Base-by-base conservation (phyloP, 2,888 invertebrate species). In the Endotricha flammealis region DNA sequence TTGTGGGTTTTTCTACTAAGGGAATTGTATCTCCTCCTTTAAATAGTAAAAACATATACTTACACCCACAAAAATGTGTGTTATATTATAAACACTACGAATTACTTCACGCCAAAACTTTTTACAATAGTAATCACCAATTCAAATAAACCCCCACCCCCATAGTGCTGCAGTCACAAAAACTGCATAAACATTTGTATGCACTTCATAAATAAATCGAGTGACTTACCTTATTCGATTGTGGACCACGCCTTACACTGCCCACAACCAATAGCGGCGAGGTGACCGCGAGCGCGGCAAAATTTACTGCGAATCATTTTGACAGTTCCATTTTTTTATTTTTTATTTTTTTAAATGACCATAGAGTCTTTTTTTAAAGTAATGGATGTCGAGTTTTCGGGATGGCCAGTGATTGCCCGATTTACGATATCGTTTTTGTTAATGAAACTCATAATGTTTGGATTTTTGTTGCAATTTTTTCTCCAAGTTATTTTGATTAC, bases 221-320 rank as follows among this genome's bases (percentile, higher is more conserved):
- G 14, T 32, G 29, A 61, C 64, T 58, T 65, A 73, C 65, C 70
- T 71, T 74, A 64, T 67, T 57, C 65, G 62, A 68, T 64, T 63
- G 52, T 46, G 46, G 64, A 64, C 75, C 80, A 76, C 85, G 83
- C 82, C 83, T 62, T 56, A 66, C 41, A 20, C 29, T 34, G 47
- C 35, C 30, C 44, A 42, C 52, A 57, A 43, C 83, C 85, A 85
- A 83, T 83, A 43, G 55, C 53, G 38, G 46, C 52, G 39, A 32
- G 44, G 49, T 48, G 53, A 53, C 56, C 58, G 50, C 49, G 40
- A 58, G 60, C 72, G 67, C 73, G 69, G 70, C 63, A 68, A 76
- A 79, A 81, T 79, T 79, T 82, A 79, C 76, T 62, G 77, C 76
- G 61, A 64, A 73, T 78, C 81, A 76, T 85, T 82, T 80, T 85